Base-by-base conservation (phyloP, 2,797 vertebrate species). In the Poeciliopsis infans region DNA sequence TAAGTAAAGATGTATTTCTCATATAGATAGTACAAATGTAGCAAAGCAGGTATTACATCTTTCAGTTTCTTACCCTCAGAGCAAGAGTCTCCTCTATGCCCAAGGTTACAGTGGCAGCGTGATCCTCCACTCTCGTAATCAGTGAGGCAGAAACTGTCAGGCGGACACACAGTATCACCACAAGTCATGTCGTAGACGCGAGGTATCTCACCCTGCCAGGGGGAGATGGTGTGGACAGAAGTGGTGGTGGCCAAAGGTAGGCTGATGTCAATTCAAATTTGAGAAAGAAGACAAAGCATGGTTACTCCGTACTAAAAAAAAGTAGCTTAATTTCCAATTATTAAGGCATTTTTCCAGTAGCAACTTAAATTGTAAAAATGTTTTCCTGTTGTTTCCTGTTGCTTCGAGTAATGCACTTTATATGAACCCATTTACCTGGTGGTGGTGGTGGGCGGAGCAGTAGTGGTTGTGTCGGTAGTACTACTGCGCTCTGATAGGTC, bases 71-170 rank as follows among this genome's bases (percentile, higher is more conserved):
- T 75, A 98, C 98, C 97, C 85, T 97, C 95, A 0, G 96, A 90
- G 89, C 98, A 99, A 0, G 66, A 90, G 57, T 97, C 95, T 25
- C 98, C 98, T 23, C 91, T 94, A 61, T 93, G 97, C 7, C 98
- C 97, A n/a, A 98, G 91, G 93, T 95, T 97, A 86, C 98, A 99
- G 85, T 97, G 97, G 89, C 98, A 99, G 33, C 96, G 96, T 0
- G 98, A 97, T 16, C 97, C 97, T 0, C 97, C 96, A 0, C 87
- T 91, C 74, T 97, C 95, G 0, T 96, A 97, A 89, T 98, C 96
- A 0, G 96, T 97, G 84, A 96, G 94, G 51, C 98, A 99, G 86
- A 99, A 98, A 93, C 98, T 99, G 92, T 98, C 96, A 0, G 95
- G 87, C 0, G 97, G 96, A 79, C 98, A 99, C 78, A 97, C 88